Base-by-base conservation (phyloP, 2,888 invertebrate genomes). In the Ophion ventricosus region DNA sequence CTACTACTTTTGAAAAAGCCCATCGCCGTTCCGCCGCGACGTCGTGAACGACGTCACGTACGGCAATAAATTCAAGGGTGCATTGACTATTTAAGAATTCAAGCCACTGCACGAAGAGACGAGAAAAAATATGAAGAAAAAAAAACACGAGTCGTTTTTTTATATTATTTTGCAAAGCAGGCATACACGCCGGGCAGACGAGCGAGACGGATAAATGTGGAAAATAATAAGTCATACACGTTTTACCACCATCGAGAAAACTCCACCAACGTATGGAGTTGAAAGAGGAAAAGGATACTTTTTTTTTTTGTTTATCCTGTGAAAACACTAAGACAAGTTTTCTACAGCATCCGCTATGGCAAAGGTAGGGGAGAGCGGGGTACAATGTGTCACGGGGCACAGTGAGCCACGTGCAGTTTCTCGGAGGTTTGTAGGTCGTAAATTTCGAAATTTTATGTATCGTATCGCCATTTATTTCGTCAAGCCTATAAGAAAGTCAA, bases 11-110 rank as follows among this genome's bases (percentile, higher is more conserved):
- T 14, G 49, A 61, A 77, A 69, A 69, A 78, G 23, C 14, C 54
- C 25, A 43, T 40, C 57, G 20, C 70, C 75, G 64, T 49, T 72
- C 54, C 75, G 26, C 57, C 35, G 10, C 29, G 54, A 74, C 73
- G 61, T 66, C 73, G 54, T 29, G 43, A 82, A 82, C 80, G 72
- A 85, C 69, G 25, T 82, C 85, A 85, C 85, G 85, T 85, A 85
- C 82, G 56, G 40, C 82, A 49, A 85, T 85, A 85, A 85, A 80
- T 82, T 82, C 67, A 35, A 77, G 76, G 82, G 72, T 85, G 84
- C 84, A 85, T 82, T 67, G 84, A 82, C 84, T 85, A 80, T 82
- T 85, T 85, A 82, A 67, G 84, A 84, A 84, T 84, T 84, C 84
- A 79, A 84, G 79, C 84, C 75, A 76, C 25, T 82, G 82, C 82